Evolutionary conservation across 2,113 vertebrate genomes (phyloP).

Genomic region (Mus spicilegus): DNA sequence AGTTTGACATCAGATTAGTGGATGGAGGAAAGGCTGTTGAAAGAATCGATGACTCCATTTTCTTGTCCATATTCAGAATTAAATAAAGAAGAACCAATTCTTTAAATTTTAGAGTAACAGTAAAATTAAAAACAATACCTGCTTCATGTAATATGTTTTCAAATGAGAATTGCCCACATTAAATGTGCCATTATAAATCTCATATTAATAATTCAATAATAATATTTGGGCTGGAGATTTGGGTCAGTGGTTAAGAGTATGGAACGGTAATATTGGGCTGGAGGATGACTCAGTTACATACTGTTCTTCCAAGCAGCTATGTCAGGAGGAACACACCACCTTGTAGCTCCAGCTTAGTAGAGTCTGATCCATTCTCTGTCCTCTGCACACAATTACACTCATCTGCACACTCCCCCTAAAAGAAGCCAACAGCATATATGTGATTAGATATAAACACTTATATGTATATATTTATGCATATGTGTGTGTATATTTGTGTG

Average conservation of each 20-base stretch:
- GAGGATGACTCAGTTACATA: not conserved
- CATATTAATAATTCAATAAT: not conserved
- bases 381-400: not conserved
- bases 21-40: not conserved
- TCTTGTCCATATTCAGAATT: not conserved
- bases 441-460: not conserved
- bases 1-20: not conserved
- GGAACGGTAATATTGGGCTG: not conserved
- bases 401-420: not conserved
- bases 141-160: not conserved
- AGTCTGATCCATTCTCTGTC: not conserved
- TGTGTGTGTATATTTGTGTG: too few species aligned
- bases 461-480: not conserved
- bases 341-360: too few species aligned
- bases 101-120: not conserved
- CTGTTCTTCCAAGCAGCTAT: not conserved
- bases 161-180: not conserved
- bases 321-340: not conserved
- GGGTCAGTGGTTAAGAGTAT: not conserved
- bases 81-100: not conserved
- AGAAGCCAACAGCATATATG: not conserved
- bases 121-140: constrained; percentile 8
- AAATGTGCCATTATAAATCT: not conserved
- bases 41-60: not conserved
- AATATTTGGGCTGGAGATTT: not conserved